These are phyloP conservation scores for Zoanthus gigantus DNA, from an alignment of 92 coral and sea anemone species.

Conservation along the genomic window DNA sequence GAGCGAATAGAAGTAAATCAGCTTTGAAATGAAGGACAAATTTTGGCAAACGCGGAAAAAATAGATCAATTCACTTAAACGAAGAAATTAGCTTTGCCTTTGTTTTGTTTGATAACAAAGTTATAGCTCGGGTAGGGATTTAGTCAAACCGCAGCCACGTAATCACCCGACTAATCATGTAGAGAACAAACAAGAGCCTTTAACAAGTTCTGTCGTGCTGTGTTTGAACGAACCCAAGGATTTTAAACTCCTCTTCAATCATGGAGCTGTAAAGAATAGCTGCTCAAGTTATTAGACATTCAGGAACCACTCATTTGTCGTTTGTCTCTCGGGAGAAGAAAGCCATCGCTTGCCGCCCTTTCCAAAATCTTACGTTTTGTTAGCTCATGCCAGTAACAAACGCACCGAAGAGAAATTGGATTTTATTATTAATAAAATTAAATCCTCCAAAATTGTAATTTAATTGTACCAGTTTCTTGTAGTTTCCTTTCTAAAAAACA, in stretches of 20 bases:
- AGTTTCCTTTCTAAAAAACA: constrained; percentile 1
- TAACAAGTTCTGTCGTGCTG: constrained; percentile 26
- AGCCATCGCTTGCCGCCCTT: constrained; percentile 52
- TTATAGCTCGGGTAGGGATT: constrained; percentile 2
- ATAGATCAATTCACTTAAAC: constrained; percentile 16
- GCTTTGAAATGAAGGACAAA: constrained; percentile 16
- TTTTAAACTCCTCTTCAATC: constrained; percentile 22
- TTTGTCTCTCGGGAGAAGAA: constrained; percentile 46
- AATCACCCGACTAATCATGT: constrained; percentile 41
- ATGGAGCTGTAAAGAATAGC: constrained; percentile 22
- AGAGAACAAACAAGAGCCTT: constrained; percentile 32
- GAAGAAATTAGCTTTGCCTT: constrained; percentile 16
- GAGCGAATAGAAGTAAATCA: constrained; percentile 18
- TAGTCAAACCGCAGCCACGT: constrained; percentile 38
- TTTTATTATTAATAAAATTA: not conserved
- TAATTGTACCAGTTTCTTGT: constrained; percentile 27
- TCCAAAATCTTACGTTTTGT: constrained; percentile 15
- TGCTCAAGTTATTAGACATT: constrained; percentile 64
- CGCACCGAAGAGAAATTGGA: not conserved
- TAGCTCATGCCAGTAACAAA: not conserved
- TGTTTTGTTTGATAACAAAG: not conserved
- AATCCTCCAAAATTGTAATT: not conserved
- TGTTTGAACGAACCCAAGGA: constrained; percentile 23
- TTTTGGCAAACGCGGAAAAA: constrained; percentile 4
- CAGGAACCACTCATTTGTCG: constrained; percentile 67